These are phyloP conservation scores for Cotesia congregata DNA, from an alignment of 2,888 invertebrate genomes.

Conservation along the genomic window DNA sequence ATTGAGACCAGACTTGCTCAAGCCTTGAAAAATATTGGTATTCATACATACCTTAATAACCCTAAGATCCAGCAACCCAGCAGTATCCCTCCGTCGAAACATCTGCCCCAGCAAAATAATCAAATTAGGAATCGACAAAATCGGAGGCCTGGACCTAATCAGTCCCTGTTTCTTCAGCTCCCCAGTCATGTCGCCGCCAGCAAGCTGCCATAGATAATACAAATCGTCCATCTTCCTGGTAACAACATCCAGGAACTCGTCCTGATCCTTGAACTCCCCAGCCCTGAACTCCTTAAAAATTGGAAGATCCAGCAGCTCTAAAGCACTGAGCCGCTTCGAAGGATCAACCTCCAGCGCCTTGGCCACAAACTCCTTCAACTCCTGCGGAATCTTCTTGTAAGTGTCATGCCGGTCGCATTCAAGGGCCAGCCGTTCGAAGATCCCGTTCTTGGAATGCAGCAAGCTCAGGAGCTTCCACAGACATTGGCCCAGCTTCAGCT, in stretches of 20 bases:
- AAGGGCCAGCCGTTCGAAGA: constrained; percentile 82
- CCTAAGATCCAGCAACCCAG: constrained; percentile 80
- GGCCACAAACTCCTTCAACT: constrained; percentile 77
- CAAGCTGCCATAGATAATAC: constrained; percentile 95
- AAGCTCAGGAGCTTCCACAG: constrained; percentile 83
- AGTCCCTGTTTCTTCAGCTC: constrained; percentile 93
- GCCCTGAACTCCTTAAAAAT: constrained; percentile 71
- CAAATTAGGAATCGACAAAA: constrained; percentile 84
- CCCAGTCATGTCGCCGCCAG: constrained; percentile 93
- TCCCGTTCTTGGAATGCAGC: constrained; percentile 74
- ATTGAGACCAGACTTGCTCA: too few relatives aligned
- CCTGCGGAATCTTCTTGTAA: constrained; percentile 74
- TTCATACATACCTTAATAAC: constrained; percentile 72
- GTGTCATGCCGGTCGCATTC: constrained; percentile 81
- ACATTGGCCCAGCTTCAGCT: constrained; percentile 81
- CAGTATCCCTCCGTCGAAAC: constrained; percentile 83
- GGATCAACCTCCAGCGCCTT: constrained; percentile 81
- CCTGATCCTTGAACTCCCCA: constrained; percentile 59
- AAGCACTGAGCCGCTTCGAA: constrained; percentile 75
- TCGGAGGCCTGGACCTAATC: constrained; percentile 87
- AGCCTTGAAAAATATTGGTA: too few relatives aligned
- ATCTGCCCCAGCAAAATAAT: constrained; percentile 87
- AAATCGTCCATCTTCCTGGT: constrained; percentile 80
- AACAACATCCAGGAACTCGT: constrained; percentile 70
- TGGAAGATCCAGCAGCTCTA: constrained; percentile 73